These are phyloP conservation scores for Brevipalpus yothersi DNA, from an alignment of 1,140 invertebrate genomes.

Conservation along the genomic window DNA sequence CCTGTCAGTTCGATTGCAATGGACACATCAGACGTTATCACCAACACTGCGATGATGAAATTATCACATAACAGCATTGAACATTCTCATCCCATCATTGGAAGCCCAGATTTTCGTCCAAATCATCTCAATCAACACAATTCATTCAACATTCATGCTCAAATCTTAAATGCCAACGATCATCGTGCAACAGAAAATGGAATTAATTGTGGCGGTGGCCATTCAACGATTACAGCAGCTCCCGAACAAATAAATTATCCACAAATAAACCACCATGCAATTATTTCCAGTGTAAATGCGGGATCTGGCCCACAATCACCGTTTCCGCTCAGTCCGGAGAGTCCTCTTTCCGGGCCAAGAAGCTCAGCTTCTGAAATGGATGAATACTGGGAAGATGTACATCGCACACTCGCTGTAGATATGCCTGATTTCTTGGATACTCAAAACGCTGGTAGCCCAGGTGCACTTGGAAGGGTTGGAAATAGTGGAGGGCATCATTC, in stretches of 20 bases:
- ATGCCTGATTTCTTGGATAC: not conserved
- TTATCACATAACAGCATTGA: not conserved
- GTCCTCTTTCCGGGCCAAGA: slow-evolving; percentile 5
- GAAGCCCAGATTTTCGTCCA: not conserved
- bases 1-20: not conserved
- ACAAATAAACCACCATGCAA: not conserved
- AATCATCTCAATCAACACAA: not conserved
- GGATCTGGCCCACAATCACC: slow-evolving; percentile 4
- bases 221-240: not conserved
- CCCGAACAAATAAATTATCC: not conserved
- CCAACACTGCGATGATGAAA: not conserved
- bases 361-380: slow-evolving; percentile 5
- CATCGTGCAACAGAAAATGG: not conserved
- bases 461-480: not conserved
- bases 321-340: slow-evolving; percentile 8
- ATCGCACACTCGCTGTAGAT: not conserved
- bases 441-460: not conserved
- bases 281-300: not conserved
- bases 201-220: not conserved
- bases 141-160: not conserved
- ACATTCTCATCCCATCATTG: not conserved
- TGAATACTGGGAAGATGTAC: slow-evolving; percentile 2
- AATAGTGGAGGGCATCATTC: not conserved
- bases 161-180: not conserved
- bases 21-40: not conserved